Percentiles rank a stretch among this genome's conserved stretches.
These are phyloP conservation scores for Anastrepha ludens DNA, from an alignment of 1,140 invertebrate species.

Conservation along the genomic window DNA sequence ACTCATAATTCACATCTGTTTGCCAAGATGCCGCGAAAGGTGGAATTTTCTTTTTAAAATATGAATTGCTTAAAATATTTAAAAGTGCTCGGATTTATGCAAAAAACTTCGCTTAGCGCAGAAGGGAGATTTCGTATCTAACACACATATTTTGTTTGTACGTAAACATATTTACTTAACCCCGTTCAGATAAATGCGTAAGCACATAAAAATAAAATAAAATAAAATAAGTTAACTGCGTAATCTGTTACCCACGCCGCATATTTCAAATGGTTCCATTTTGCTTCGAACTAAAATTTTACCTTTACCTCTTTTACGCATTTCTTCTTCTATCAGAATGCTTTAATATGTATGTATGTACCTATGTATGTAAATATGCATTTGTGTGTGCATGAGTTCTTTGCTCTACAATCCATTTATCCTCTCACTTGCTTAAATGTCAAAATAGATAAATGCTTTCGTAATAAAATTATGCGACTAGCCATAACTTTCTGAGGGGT, in stretches of 20 bases:
- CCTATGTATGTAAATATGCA: neutral
- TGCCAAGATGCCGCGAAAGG: neutral
- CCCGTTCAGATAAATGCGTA: slow-evolving; percentile 26
- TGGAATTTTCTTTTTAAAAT: neutral
- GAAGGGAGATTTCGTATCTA: neutral
- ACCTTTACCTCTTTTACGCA: neutral
- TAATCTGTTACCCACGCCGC: slow-evolving; percentile 5
- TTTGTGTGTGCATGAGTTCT: neutral
- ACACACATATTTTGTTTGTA: slow-evolving; percentile 7
- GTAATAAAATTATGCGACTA: slow-evolving; percentile 56
- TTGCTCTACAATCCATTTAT: neutral
- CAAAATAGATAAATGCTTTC: slow-evolving; percentile 56
- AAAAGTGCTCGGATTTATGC: neutral
- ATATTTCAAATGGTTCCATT: neutral
- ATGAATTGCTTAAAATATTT: neutral
- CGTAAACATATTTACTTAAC: slow-evolving; percentile 21
- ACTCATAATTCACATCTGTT: neutral
- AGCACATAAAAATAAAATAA: slow-evolving; percentile 22
- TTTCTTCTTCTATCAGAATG: slow-evolving; percentile 18
- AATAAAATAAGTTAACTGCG: slow-evolving; percentile 39
- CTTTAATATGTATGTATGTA: neutral
- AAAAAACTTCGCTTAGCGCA: neutral
- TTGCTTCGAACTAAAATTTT: neutral
- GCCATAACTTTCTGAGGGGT: neutral
- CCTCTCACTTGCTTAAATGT: slow-evolving; percentile 5